Evolutionary conservation across 2,113 vertebrate genomes (phyloP), one percentile per base, ranked within the genome.

Genomic region (Pontoporia blainvillei): DNA sequence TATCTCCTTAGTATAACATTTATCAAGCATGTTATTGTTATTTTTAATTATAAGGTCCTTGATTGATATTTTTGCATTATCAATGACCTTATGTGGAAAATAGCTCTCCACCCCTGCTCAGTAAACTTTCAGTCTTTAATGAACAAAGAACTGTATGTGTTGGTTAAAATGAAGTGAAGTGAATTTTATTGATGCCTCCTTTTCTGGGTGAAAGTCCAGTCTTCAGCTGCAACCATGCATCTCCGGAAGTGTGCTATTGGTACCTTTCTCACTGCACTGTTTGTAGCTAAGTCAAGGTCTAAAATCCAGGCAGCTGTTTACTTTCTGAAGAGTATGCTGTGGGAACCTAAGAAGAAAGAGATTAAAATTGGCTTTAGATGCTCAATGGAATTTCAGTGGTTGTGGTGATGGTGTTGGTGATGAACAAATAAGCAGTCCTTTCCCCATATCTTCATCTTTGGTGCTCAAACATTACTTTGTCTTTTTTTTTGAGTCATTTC

Each of bases 71-170:
- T 94, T 95, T 95, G 21, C n/a, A 67, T 88, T 92, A 25, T 78
- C 66, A 57, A 4, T 82, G 79, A 61, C 23, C 52, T 64, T 84
- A 84, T 72, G 14, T 82, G 59, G 64, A 76, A 95, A 81, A 69
- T 59, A 52, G 17, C 29, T 82, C 10, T 72, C n/a, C 7, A 84
- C 4, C 21, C 62, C n/a, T 13, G 61, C 29, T 90, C 36, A 13
- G 62, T 94, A 73, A 88, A 78, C 17, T 94, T 39, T 36, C 87
- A 79, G 54, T 94, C 36, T 94, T 67, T 81, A 94, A 64, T 87
- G 62, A 96, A 61, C 8, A 81, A 76, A 95, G 46, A 92, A 71
- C 23, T 86, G 2, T 73, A 44, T 82, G 25, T 88, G n/a, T 81
- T 91, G 13, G 21, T 81, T 75, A 46, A 67, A 94, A 83, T 91